Conservation (phyloP, 2,797 vertebrate genomes). For the Enteromius afrohamiltoni region DNA sequence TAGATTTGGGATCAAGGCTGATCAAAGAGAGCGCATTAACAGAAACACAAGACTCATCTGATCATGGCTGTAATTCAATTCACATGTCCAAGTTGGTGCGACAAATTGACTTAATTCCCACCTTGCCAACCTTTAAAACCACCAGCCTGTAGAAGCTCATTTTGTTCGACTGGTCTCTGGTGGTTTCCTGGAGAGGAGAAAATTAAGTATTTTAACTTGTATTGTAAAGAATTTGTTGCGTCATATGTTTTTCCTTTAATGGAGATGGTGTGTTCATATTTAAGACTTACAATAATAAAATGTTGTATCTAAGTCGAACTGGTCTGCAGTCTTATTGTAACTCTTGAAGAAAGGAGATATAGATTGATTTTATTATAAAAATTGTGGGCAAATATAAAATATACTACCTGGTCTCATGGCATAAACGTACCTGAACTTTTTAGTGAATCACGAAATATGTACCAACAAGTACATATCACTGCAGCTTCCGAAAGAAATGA, state of each 20-base stretch:
- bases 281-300: constrained; percentile 86
- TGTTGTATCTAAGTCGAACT: constrained; percentile 74
- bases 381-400: background rate
- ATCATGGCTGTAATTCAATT: constrained; percentile 49
- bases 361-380: background rate
- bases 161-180: constrained; percentile 33
- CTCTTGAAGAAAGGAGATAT: background rate
- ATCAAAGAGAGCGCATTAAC: constrained; percentile 32
- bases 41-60: constrained; percentile 40
- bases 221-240: constrained; percentile 77
- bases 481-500: too few relatives aligned
- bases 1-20: constrained; percentile 36
- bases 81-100: constrained; percentile 20
- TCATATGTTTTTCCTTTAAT: constrained; percentile 80
- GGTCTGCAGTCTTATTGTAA: constrained; percentile 33
- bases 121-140: background rate
- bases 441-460: too few relatives aligned
- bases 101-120: constrained; percentile 22
- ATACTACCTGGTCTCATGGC: background rate
- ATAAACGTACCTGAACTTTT: too few relatives aligned
- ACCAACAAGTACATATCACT: too few relatives aligned
- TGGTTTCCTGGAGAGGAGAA: constrained; percentile 53
- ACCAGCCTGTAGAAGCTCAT: constrained; percentile 11
- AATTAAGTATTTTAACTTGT: constrained; percentile 66
- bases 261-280: constrained; percentile 82